Evolutionary conservation across 2,113 vertebrate species (phyloP), one percentile per base, ranked within the genome.

Genomic region (Oncorhynchus clarkii): DNA sequence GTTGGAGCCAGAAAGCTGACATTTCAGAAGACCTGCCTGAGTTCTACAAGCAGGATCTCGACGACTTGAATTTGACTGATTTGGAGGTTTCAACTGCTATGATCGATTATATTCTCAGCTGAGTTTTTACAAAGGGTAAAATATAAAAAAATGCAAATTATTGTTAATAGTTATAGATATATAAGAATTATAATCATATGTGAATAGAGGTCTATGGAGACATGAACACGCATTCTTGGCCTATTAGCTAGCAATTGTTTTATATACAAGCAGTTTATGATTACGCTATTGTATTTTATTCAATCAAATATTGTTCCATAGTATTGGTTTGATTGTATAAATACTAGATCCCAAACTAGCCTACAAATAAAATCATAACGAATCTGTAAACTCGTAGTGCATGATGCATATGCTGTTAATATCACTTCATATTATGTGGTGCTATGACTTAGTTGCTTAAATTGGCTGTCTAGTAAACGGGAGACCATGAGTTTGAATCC

Each of bases 401-500:
- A 34, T 34, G 34, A 34, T 34, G 8, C 34, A 34, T 34, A 34
- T 7, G 34, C 34, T 7, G 12, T 0, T 20, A 34, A 34, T 34
- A 34, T 34, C 0, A 0, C 0, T 18, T 14, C 2, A 4, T 3
- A 4, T 54, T 85, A 85, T 62, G 67, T 57, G 91, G 91, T 87
- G 89, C 88, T 88, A 89, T 92, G 90, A 89, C 90, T 92, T 92
- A 90, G 91, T 79, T 90, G 88, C 88, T 90, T 91, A 90, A 92
- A 91, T 89, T 89, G 88, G 89, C 89, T 91, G 91, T 90, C 89
- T 91, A 90, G 89, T 92, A 91, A 91, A 91, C 89, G 89, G 91
- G 91, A 92, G 91, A 92, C 90, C 91, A 89, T 90, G 91, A 87
- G 88, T 92, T 91, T 89, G 86, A 92, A 92, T 92, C 90, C 86